phyloP scores from a whole-genome alignment of 1,140 invertebrate species.

The Temnothorax curvispinosus region DNA sequence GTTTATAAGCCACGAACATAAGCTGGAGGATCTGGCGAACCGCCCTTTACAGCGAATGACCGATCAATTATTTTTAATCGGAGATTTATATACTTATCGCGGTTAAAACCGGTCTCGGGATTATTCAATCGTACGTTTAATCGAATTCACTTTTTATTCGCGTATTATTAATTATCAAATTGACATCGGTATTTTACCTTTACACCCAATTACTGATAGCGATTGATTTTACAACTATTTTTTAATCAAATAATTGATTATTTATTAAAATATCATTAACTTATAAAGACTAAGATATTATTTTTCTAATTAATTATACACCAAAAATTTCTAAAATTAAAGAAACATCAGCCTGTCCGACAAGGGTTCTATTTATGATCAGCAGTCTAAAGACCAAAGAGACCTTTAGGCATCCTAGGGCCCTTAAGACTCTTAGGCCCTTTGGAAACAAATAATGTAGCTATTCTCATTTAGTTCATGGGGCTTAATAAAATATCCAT shows the following conservation, averaged over 20 bases:
- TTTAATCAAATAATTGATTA: neutral
- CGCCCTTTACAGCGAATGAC: constrained; percentile 21
- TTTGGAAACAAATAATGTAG: neutral
- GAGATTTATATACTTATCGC: constrained; percentile 32
- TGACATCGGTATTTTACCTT: neutral
- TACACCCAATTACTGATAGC: neutral
- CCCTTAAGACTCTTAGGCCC: too few species aligned
- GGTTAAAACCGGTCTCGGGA: neutral
- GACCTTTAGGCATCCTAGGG: neutral
- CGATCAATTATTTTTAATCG: constrained; percentile 47
- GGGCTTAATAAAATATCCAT: neutral
- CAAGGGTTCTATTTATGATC: neutral
- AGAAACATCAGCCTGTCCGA: neutral
- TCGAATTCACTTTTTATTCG: neutral
- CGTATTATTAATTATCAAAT: neutral
- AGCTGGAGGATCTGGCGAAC: constrained; percentile 17
- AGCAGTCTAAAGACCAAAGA: neutral
- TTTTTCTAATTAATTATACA: neutral
- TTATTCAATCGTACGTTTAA: neutral
- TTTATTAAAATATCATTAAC: neutral
- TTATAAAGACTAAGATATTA: neutral
- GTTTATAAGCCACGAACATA: constrained; percentile 44
- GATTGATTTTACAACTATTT: neutral
- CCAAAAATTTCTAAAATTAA: neutral
- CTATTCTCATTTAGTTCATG: neutral